A percentile compares a stretch with the other conserved stretches of the same genome.
phyloP scores from a whole-genome alignment of 2,113 vertebrate species.

The Cynocephalus volans region DNA sequence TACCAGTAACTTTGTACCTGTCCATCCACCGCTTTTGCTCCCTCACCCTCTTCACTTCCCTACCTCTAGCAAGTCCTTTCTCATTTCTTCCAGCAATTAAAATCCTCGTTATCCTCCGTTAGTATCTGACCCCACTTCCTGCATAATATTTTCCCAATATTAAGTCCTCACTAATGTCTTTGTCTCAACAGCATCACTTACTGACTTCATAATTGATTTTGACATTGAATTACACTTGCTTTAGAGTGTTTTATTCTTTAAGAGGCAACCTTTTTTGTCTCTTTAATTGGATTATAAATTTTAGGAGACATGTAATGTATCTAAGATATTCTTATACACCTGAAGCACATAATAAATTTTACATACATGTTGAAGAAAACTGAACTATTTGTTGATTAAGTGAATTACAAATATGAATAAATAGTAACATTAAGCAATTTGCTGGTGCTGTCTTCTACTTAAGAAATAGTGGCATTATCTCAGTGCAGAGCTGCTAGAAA shows the following conservation, averaged over 20 bases:
- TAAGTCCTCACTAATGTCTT: neutral
- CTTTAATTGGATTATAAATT: neutral
- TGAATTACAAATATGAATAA: neutral
- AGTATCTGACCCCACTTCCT: neutral
- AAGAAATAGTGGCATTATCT: neutral
- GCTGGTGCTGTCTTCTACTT: neutral
- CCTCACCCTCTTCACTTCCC: too few species aligned
- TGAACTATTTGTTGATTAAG: neutral
- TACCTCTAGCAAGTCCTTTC: neutral
- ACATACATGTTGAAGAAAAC: neutral
- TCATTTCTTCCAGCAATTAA: neutral
- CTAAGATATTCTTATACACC: neutral
- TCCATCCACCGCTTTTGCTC: too few species aligned
- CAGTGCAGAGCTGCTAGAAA: neutral
- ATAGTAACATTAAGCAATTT: neutral
- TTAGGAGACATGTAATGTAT: neutral
- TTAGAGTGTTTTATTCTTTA: neutral
- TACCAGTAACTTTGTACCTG: too few species aligned
- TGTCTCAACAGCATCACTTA: neutral
- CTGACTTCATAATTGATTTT: neutral
- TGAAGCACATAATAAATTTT: neutral
- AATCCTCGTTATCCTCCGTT: neutral
- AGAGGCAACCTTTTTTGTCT: neutral
- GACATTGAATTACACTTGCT: neutral
- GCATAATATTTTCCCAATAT: neutral